Evolutionary conservation across 2,888 invertebrate genomes (phyloP), one percentile per base, ranked within the genome.

Genomic region (Acholoe squamosa): DNA sequence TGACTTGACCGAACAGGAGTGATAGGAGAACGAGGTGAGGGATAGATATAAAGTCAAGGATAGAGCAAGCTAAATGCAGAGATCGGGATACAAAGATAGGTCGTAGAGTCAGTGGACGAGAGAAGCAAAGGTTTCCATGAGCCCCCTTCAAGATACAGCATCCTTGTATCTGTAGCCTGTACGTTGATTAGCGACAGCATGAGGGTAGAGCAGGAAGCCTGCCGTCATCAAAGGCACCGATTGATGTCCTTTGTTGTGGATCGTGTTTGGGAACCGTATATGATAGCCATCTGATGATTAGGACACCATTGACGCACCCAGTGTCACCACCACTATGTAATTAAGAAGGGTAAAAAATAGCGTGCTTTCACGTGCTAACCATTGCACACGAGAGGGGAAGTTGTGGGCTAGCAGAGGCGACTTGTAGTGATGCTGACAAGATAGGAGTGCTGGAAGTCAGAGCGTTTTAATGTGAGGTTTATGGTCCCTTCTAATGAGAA

Each of bases 261-360:
- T 25, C 71, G 1, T 61, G 61, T 19, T 61, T 71, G 28, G 14
- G 14, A 1, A 25, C 71, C 71, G 25, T 28, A n/a, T n/a, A 14
- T 28, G 71, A 71, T 71, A 71, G 28, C 71, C 71, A 71, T 71
- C 71, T 71, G 71, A n/a, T 71, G 19, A 71, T 71, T 28, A 25
- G 31, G 12, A 71, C 71, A 71, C 71, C 12, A 71, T 71, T 25
- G 71, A 71, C 71, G 14, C 71, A 71, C 71, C 25, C 0, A 25
- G 71, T 71, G 71, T 28, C 71, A 28, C 71, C 28, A 25, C 71
- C 71, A 16, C 3, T 71, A 71, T 71, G 71, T 71, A 71, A 71
- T 71, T 71, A 71, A 71, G 14, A 28, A 28, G 14, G 71, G 71
- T 61, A 61, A 61, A 71, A 28, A 5, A 28, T 7, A 28, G 14